Conservation (phyloP, 2,113 vertebrate genomes). For the Orcinus orca region DNA sequence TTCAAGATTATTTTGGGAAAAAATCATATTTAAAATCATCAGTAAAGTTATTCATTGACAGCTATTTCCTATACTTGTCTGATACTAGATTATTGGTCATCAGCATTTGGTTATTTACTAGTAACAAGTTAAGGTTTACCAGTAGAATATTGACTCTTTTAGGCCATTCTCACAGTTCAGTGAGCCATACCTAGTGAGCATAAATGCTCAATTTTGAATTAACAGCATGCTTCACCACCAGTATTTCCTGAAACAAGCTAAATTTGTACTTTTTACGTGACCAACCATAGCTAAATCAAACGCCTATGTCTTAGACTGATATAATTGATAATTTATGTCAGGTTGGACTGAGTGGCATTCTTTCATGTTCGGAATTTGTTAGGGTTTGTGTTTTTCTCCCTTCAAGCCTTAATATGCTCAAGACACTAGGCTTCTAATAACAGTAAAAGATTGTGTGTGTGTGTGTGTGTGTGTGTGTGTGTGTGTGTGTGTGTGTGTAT, state of each 20-base stretch:
- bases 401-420: not conserved
- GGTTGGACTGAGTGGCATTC: not conserved
- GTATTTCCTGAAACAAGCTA: not conserved
- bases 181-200: not conserved
- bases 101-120: not conserved
- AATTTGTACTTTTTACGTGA: not conserved
- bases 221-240: not conserved
- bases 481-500: not conserved
- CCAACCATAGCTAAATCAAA: not conserved
- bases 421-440: not conserved
- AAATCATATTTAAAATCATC: not conserved
- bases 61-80: not conserved
- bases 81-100: not conserved
- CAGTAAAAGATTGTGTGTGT: not conserved
- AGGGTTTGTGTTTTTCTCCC: not conserved
- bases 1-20: not conserved
- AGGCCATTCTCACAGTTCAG: not conserved
- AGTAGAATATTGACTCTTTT: not conserved
- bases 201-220: not conserved
- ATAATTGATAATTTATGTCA: not conserved
- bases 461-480: not conserved
- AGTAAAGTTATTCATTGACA: not conserved
- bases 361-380: not conserved
- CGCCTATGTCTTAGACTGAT: not conserved
- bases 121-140: not conserved